Evolutionary conservation across 2,797 vertebrate genomes (phyloP).

Genomic region (Danio kyathit): DNA sequence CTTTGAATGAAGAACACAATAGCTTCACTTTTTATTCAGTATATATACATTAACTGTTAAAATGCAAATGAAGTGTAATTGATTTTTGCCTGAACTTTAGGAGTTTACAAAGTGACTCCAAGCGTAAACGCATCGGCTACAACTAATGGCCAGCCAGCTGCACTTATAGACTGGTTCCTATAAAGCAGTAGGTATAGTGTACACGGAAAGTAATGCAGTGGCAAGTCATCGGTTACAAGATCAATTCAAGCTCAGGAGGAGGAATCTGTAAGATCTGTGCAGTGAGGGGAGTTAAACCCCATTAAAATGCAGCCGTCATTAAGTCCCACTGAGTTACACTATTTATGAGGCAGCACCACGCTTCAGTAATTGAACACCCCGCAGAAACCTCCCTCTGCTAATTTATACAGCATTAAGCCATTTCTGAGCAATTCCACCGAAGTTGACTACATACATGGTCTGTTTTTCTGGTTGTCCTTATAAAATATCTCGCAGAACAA

Average conservation of each 20-base stretch:
- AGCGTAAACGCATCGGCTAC: not conserved
- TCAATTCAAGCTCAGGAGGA: slow-evolving; percentile 30
- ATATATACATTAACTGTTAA: not conserved
- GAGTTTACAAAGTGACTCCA: not conserved
- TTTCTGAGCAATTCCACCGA: slow-evolving; percentile 23
- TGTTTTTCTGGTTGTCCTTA: not conserved
- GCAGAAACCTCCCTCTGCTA: slow-evolving; percentile 62
- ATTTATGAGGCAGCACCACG: slow-evolving; percentile 71
- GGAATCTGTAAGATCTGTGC: slow-evolving; percentile 14
- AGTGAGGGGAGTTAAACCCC: slow-evolving; percentile 52
- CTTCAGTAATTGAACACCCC: slow-evolving; percentile 71
- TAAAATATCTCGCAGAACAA: not conserved
- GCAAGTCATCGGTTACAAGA: not conserved
- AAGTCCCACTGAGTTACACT: slow-evolving; percentile 66
- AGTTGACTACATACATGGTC: not conserved
- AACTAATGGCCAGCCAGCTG: not conserved
- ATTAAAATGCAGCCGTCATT: slow-evolving; percentile 71
- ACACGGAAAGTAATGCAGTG: slow-evolving; percentile 15
- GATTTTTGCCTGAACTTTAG: slow-evolving; percentile 1
- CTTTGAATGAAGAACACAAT: too few species aligned
- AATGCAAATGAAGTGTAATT: not conserved
- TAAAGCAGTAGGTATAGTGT: not conserved
- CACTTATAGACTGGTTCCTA: not conserved
- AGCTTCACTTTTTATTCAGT: not conserved
- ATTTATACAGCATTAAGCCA: slow-evolving; percentile 62